A percentile compares a stretch with the other conserved stretches of the same genome.
phyloP scores from a whole-genome alignment of 1,140 invertebrate genomes.

The Papilio helenus region DNA sequence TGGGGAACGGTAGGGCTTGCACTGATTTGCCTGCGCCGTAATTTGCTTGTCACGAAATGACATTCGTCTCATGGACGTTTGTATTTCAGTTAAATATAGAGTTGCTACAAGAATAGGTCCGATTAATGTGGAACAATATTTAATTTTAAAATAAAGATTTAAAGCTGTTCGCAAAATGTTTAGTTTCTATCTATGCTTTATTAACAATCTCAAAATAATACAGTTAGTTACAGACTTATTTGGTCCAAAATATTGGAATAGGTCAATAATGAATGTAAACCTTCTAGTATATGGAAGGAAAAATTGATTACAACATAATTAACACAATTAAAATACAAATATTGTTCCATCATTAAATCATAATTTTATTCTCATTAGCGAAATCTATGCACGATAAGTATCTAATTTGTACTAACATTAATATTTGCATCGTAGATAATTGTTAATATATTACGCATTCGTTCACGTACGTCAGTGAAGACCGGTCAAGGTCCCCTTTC shows the following conservation, averaged over 20 bases:
- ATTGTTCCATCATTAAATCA: not conserved
- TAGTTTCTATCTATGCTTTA: too few relatives aligned
- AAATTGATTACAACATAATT: not conserved
- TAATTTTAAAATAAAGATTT: too few relatives aligned
- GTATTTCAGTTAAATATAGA: not conserved
- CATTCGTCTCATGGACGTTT: constrained; percentile 18
- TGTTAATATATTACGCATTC: not conserved
- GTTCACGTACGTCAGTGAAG: not conserved
- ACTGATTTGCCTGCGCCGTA: constrained; percentile 9
- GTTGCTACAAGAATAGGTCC: not conserved
- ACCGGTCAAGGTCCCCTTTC: not conserved
- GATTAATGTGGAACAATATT: not conserved
- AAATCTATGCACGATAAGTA: not conserved
- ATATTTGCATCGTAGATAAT: not conserved
- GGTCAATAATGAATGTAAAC: too few relatives aligned
- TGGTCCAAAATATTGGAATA: too few relatives aligned
- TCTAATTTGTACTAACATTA: constrained; percentile 1
- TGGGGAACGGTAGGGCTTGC: constrained; percentile 6
- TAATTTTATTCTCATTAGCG: constrained; percentile 6
- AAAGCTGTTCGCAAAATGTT: too few relatives aligned
- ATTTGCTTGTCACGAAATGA: constrained; percentile 23
- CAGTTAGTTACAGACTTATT: too few relatives aligned
- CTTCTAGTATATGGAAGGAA: not conserved
- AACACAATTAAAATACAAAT: not conserved
- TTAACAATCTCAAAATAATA: too few relatives aligned